Evolutionary conservation across 2,888 invertebrate species (phyloP), one percentile per base, ranked within the genome.

Genomic region (Cylindroiulus punctatus): DNA sequence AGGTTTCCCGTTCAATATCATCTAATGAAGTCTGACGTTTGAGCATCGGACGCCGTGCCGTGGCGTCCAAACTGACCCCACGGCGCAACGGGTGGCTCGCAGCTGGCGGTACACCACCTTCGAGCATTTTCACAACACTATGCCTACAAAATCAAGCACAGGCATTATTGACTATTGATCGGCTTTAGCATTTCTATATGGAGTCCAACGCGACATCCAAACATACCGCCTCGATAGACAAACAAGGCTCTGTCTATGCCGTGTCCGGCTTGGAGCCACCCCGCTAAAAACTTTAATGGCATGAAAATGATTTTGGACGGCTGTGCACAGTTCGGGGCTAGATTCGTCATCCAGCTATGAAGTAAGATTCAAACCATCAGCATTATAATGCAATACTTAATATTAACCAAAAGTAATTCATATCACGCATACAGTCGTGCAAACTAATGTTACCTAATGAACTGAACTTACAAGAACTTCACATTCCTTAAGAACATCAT

Each of bases 291-390:
- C 94, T 91, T 95, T 94, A 89, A 97, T 96, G 1, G 97, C 95
- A 87, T 95, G 94, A 91, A 97, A 97, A 90, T 97, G 97, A 91
- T 97, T 97, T 92, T 96, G 96, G 32, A 97, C 93, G 0, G 96
- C 95, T 89, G 96, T 93, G 12, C 95, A 95, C 88, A 97, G 91
- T 90, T 96, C 95, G 0, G 96, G 96, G 89, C 96, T 96, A 91
- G 95, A 94, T 90, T 97, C 97, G 86, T 96, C 95, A 89, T 94
- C 94, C 89, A 96, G 93, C 96, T 96, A 89, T 0, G 90, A 90
- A 12, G 1, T 1, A 82, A 12, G 32, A 19, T 10, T 3, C 30
- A 82, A 82, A 40, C 32, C 22, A 65, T 65, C 22, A 82, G 19
- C 32, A 81, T 81, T 19, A 30, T 81, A 30, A 22, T 8, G 14